Conservation (phyloP, 2,888 invertebrate genomes). For the Rapana venosa region DNA sequence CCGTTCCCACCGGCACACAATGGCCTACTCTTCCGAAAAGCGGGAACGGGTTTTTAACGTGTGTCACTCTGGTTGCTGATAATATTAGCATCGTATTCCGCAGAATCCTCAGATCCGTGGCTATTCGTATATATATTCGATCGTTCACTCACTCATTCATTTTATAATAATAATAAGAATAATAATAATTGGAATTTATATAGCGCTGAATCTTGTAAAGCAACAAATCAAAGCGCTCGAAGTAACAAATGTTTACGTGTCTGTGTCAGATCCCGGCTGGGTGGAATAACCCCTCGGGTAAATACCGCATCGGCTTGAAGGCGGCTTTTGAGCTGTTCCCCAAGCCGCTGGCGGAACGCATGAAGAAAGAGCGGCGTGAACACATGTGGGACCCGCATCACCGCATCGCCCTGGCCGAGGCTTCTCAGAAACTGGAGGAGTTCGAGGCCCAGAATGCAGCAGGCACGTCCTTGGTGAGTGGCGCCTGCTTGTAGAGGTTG, state of each 20-base stretch:
- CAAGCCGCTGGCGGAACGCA: conserved; percentile 88
- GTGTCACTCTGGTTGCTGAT: too few species aligned
- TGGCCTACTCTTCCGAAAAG: too few species aligned
- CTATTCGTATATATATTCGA: too few species aligned
- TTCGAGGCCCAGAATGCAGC: conserved; percentile 84
- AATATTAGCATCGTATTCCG: too few species aligned
- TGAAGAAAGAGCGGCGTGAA: conserved; percentile 87
- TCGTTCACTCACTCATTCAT: too few species aligned
- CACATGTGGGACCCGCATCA: conserved; percentile 91
- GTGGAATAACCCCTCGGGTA: conserved; percentile 91
- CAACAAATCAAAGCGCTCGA: too few species aligned
- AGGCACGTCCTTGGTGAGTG: conserved; percentile 37
- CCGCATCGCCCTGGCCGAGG: conserved; percentile 88
- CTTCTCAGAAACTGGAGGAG: conserved; percentile 84
- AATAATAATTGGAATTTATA: too few species aligned
- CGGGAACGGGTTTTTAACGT: too few species aligned
- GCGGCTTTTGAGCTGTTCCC: conserved; percentile 92
- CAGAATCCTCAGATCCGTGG: too few species aligned
- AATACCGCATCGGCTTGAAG: conserved; percentile 92
- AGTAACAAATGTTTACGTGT: conserved; percentile 47
- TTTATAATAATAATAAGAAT: too few species aligned
- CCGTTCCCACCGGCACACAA: too few species aligned
- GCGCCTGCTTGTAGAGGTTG: not conserved
- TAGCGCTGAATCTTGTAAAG: too few species aligned
- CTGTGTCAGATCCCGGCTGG: conserved; percentile 85